These are phyloP conservation scores for Chlorodrepanis virens DNA, from an alignment of 2,113 vertebrate species.

Conservation along the genomic window DNA sequence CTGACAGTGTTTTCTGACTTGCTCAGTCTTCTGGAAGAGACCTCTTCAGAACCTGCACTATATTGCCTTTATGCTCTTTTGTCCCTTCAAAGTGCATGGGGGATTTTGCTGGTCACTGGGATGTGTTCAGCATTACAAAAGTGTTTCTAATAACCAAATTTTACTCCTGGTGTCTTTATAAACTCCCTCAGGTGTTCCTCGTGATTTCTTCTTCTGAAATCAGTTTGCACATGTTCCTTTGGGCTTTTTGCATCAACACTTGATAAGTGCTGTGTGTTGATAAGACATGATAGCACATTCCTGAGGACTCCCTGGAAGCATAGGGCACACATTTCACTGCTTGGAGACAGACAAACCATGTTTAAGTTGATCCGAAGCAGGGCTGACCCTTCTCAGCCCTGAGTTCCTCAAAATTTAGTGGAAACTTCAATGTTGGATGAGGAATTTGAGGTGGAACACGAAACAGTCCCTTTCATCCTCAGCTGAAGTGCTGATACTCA, in stretches of 20 bases:
- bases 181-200: not conserved
- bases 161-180: not conserved
- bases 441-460: not conserved
- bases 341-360: not conserved
- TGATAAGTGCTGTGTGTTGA: not conserved
- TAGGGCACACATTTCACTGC: not conserved
- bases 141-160: slow-evolving; percentile 31
- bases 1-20: not conserved
- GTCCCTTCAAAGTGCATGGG: not conserved
- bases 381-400: not conserved
- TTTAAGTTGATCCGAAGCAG: not conserved
- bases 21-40: not conserved
- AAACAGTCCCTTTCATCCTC: not conserved
- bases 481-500: not conserved
- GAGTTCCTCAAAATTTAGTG: not conserved
- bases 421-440: not conserved
- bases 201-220: not conserved
- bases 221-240: slow-evolving; percentile 2
- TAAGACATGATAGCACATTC: not conserved
- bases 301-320: not conserved
- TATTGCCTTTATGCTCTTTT: not conserved
- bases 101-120: not conserved
- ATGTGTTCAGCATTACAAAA: not conserved
- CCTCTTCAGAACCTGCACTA: not conserved
- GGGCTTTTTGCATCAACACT: slow-evolving; percentile 33